Evolutionary conservation across 2,113 vertebrate genomes (phyloP).

Genomic region (Pelusios castaneus): DNA sequence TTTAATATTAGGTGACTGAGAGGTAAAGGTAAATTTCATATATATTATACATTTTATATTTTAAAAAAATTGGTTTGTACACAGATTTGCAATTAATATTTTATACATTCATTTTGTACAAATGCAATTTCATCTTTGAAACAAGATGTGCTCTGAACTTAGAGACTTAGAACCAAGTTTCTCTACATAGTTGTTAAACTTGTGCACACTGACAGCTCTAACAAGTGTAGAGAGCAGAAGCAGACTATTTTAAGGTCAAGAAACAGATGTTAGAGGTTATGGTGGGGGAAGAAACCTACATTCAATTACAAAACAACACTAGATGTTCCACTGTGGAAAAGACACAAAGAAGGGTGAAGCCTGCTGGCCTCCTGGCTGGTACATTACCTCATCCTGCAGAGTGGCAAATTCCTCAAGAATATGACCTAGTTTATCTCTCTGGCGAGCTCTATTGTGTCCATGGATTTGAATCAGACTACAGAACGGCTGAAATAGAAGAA

Average conservation of each 20-base stretch:
- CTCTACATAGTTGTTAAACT: neutral
- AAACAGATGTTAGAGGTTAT: neutral
- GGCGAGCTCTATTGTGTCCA: constrained; percentile 96
- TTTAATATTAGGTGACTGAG: neutral
- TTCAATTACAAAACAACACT: neutral
- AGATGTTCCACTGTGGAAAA: neutral
- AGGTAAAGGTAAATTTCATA: neutral
- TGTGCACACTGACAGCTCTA: neutral
- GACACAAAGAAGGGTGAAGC: neutral
- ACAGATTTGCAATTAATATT: neutral
- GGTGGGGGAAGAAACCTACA: neutral
- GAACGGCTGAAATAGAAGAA: constrained; percentile 87
- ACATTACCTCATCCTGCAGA: constrained; percentile 94
- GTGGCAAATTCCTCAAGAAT: constrained; percentile 98
- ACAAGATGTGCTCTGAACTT: neutral
- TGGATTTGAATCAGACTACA: constrained; percentile 99
- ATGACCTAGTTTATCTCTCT: constrained; percentile 97
- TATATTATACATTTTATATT: neutral
- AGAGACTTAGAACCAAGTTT: neutral
- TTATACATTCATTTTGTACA: neutral
- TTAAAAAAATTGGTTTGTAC: neutral
- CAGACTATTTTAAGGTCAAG: neutral
- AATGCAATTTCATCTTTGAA: neutral
- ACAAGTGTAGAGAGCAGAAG: neutral
- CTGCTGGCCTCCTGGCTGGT: neutral